Evolutionary conservation across 1,140 invertebrate species (phyloP).

Genomic region (Dysdera silvatica): DNA sequence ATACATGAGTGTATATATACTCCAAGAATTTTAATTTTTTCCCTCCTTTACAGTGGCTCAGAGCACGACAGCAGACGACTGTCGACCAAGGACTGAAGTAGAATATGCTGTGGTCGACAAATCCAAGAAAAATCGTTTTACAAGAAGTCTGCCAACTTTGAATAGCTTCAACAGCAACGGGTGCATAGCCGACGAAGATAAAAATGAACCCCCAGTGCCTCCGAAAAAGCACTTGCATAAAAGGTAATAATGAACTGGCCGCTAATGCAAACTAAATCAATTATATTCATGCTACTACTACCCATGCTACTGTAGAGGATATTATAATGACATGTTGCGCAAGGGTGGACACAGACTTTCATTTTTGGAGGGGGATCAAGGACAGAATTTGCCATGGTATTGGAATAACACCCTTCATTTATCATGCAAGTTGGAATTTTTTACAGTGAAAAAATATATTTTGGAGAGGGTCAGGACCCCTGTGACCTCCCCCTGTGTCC

Average conservation of each 20-base stretch:
- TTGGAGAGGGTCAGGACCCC: too few species aligned
- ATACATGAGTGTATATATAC: neutral
- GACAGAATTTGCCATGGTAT: neutral
- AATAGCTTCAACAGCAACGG: neutral
- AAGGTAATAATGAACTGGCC: constrained; percentile 4
- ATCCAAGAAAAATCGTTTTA: constrained; percentile 18
- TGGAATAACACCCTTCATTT: too few species aligned
- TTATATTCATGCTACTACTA: too few species aligned
- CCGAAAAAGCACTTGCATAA: constrained; percentile 23
- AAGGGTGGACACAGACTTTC: too few species aligned
- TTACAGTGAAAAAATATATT: too few species aligned
- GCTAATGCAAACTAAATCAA: too few species aligned
- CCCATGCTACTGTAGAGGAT: too few species aligned
- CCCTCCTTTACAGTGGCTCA: neutral
- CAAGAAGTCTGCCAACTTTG: constrained; percentile 13
- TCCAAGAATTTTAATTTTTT: neutral
- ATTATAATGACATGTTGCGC: too few species aligned
- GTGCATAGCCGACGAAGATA: neutral
- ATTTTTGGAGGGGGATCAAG: neutral
- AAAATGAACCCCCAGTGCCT: constrained; percentile 15
- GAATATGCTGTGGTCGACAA: constrained; percentile 26
- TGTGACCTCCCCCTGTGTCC: too few species aligned
- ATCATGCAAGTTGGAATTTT: too few species aligned
- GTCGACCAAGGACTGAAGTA: too few species aligned
- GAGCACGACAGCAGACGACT: neutral